Evolutionary conservation across 1,140 invertebrate species (phyloP).

Genomic region (Anastatus disparis): DNA sequence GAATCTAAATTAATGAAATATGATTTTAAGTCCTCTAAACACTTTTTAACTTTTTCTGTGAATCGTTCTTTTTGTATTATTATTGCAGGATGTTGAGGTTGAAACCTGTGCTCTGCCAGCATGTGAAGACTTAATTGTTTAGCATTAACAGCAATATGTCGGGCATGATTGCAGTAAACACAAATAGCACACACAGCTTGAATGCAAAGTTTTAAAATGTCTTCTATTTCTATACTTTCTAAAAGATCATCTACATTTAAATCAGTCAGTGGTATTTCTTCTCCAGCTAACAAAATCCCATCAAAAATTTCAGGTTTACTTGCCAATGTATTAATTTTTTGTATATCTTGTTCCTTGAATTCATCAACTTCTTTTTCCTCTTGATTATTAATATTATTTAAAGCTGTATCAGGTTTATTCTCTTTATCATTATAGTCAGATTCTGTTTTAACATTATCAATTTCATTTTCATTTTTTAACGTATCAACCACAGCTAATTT

Average conservation of each 20-base stretch:
- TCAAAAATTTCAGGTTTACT: constrained; percentile 39
- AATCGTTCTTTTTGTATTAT: constrained; percentile 72
- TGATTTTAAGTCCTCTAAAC: constrained; percentile 70
- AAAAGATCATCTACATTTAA: constrained; percentile 78
- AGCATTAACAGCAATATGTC: constrained; percentile 83
- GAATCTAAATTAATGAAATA: constrained; percentile 78
- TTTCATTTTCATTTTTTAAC: constrained; percentile 21
- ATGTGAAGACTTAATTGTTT: constrained; percentile 82
- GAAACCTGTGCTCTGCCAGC: constrained; percentile 80
- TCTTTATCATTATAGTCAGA: constrained; percentile 33
- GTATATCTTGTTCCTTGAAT: constrained; percentile 33
- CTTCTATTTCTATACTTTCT: constrained; percentile 77
- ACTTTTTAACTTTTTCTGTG: constrained; percentile 73
- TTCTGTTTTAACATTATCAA: constrained; percentile 28
- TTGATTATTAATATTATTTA: constrained; percentile 22
- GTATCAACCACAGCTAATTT: constrained; percentile 50
- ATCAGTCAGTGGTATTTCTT: constrained; percentile 75
- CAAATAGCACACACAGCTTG: constrained; percentile 75
- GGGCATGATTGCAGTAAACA: constrained; percentile 85
- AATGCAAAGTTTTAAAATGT: constrained; percentile 78
- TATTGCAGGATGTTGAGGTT: constrained; percentile 69
- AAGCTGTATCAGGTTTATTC: constrained; percentile 18
- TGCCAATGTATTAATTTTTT: constrained; percentile 36
- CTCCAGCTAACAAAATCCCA: constrained; percentile 67
- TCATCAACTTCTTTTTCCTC: constrained; percentile 34